Base-by-base conservation (phyloP, 2,797 vertebrate species). In the Oreochromis grahami region DNA sequence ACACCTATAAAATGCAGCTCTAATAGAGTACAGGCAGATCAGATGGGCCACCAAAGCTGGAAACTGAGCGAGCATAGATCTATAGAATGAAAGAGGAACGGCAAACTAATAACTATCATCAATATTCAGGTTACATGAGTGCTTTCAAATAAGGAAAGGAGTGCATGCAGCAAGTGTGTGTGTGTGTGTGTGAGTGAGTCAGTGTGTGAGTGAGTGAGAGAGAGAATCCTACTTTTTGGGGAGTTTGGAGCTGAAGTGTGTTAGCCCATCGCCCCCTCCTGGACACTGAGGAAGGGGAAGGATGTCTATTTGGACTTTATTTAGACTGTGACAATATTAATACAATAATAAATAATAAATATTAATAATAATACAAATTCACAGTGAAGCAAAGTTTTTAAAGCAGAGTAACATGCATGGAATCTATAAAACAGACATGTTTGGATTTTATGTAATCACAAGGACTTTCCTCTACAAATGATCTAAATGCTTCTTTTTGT, bases 191-290 rank as follows among this genome's bases (percentile, higher is more conserved):
- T 53, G 50, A 32, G 65, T 60, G 50, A 3, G 21, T 24, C 21
- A 6, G n/a, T 38, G 52, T 7, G 51, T 6, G 5, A 3, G 21
- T 24, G 51, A 6, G 5, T 0, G 10, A 24, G 13, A 15, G 63
- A 26, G 4, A 32, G 10, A 56, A 60, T 12, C 43, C 68, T 52
- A 3, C 29, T 76, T 77, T 43, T 63, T 60, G 78, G 45, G 3
- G 7, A 45, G 51, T 70, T 52, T 65, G 52, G 43, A 53, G 9
- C 51, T 56, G 4, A 43, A 88, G 79, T 70, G 72, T 80, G 86
- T 12, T 17, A 10, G 52, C 83, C 85, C 87, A 36, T 85, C 92
- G 95, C 95, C 95, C 93, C 93, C 95, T 95, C 41, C 94, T 95
- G 95, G 95, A 91, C 85, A 82, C 63, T 4, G 21, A 84, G 19